These are phyloP conservation scores for Acanthosepion pharaonis DNA, from an alignment of 2,888 invertebrate genomes.

Conservation along the genomic window DNA sequence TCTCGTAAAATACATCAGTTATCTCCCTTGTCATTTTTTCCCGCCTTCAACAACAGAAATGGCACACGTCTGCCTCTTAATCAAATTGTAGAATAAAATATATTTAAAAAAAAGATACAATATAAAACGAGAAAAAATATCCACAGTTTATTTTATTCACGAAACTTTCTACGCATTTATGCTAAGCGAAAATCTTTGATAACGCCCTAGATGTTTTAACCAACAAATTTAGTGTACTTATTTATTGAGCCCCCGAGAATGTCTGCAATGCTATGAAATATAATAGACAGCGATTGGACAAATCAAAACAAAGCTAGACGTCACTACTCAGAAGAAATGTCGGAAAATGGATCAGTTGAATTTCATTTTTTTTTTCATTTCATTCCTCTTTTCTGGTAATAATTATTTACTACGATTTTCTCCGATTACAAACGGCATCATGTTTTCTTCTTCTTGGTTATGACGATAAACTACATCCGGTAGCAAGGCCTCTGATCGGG, in stretches of 20 bases:
- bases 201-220: not conserved
- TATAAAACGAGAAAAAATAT: not conserved
- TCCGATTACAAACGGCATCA: too few relatives aligned
- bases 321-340: not conserved
- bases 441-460: too few relatives aligned
- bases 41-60: not conserved
- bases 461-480: too few relatives aligned
- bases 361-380: not conserved
- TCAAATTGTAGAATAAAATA: not conserved
- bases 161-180: not conserved
- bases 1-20: not conserved
- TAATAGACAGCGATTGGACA: not conserved
- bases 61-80: not conserved
- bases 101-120: not conserved
- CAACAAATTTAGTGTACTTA: not conserved
- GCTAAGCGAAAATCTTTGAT: not conserved
- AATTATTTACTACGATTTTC: not conserved
- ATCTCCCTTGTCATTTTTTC: constrained; percentile 18
- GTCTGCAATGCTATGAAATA: not conserved
- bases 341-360: not conserved
- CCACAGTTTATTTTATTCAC: not conserved
- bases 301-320: too few relatives aligned
- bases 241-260: not conserved
- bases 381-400: not conserved
- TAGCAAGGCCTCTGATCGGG: too few relatives aligned